phyloP scores from a whole-genome alignment of 2,113 vertebrate genomes.

The Peromyscus californicus region DNA sequence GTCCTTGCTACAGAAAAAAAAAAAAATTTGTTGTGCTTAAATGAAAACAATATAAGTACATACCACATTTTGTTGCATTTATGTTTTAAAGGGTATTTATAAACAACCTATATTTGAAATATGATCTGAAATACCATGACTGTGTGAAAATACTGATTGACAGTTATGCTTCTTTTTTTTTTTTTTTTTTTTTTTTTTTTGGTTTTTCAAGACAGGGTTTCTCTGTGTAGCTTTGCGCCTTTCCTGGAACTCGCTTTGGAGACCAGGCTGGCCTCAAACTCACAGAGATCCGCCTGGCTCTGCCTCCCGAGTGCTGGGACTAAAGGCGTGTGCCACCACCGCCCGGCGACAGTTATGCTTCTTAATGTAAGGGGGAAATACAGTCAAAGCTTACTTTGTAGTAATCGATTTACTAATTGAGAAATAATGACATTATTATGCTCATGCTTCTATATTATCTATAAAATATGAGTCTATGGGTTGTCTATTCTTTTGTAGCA shows the following conservation, averaged over 20 bases:
- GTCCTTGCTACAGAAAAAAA: not conserved
- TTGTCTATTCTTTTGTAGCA: not conserved
- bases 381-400: not conserved
- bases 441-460: not conserved
- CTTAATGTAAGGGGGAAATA: not conserved
- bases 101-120: not conserved
- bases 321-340: too few relatives aligned
- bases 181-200: too few relatives aligned
- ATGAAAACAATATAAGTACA: not conserved
- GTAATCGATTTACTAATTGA: not conserved
- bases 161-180: not conserved
- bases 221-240: too few relatives aligned
- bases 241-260: too few relatives aligned
- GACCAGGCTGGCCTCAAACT: too few relatives aligned
- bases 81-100: not conserved
- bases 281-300: too few relatives aligned
- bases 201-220: too few relatives aligned
- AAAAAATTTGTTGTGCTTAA: not conserved
- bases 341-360: not conserved
- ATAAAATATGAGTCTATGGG: not conserved
- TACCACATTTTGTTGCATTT: not conserved
- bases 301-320: too few relatives aligned
- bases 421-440: slow-evolving; percentile 4
- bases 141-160: not conserved
- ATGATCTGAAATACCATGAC: not conserved